Base-by-base conservation (phyloP, 2,797 vertebrate species). In the Sebastolobus altivelis region DNA sequence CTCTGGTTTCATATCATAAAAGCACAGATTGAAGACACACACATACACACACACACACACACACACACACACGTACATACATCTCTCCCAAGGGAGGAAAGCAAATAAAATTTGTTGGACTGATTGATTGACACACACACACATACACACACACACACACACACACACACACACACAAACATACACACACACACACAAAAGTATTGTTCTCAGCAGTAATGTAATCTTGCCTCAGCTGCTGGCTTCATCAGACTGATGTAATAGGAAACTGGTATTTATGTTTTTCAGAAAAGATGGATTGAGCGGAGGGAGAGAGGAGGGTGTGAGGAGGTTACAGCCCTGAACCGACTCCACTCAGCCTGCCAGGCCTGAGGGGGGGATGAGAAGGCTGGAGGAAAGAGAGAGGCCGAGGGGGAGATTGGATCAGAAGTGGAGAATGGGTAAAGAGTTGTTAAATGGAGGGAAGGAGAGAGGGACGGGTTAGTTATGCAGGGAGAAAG, bases 191-290 rank as follows among this genome's bases (percentile, higher is more conserved):
- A 75, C 25, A 55, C 31, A 63, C 33, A 58, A 4, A 67, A 67
- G 62, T 85, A 82, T 91, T 90, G 86, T 87, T 87, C 88, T 90
- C 83, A 73, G 88, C 84, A 88, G 90, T 92, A 93, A 95, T 94
- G 82, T 90, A 91, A 93, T 94, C 81, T 88, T 74, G 86, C 85
- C 88, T 92, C 82, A 88, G 91, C 92, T 91, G 88, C 87, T 91
- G 88, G 79, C 88, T 93, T 94, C 90, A 92, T 94, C 92, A 89
- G 80, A 80, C 89, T 93, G 93, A 94, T 95, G 91, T 93, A 92
- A 94, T 88, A 89, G 89, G 92, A 95, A 94, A 90, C 87, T 83
- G 67, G 71, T 90, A 90, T 94, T 95, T 94, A 93, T 95, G 91
- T 92, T 91, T 93, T 93, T 85, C 65, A 76, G 77, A 83, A 82